phyloP scores from a whole-genome alignment of 2,113 vertebrate species.

The Lontra canadensis region DNA sequence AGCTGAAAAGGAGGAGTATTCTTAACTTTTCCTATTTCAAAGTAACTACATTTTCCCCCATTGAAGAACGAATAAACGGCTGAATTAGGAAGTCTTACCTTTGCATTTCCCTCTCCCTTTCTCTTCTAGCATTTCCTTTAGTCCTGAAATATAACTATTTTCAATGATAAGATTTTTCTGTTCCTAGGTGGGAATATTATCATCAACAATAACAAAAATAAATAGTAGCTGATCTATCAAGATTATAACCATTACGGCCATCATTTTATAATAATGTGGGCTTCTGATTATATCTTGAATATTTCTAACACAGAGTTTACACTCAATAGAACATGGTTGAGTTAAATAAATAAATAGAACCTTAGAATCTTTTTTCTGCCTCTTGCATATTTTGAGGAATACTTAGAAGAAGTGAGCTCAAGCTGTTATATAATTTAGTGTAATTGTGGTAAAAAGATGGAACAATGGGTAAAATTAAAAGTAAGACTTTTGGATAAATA shows the following conservation, averaged over 20 bases:
- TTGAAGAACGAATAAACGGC: not conserved
- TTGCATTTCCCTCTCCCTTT: not conserved
- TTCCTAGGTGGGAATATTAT: not conserved
- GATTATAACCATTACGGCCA: not conserved
- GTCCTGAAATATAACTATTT: not conserved
- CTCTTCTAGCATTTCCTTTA: conserved; percentile 26
- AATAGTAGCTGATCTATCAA: not conserved
- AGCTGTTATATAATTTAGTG: not conserved
- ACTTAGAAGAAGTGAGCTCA: not conserved
- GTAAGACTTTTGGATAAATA: not conserved
- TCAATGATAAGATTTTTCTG: not conserved
- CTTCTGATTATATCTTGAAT: not conserved
- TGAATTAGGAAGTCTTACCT: not conserved
- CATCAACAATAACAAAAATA: not conserved
- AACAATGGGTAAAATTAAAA: conserved; percentile 41
- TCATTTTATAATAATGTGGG: not conserved
- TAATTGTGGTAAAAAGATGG: not conserved
- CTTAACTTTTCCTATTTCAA: not conserved
- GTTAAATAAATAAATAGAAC: conserved; percentile 1
- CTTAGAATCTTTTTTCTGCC: not conserved
- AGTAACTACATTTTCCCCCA: not conserved
- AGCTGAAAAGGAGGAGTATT: not conserved
- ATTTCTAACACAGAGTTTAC: not conserved
- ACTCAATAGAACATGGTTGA: not conserved
- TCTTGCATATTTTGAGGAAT: not conserved